These are phyloP conservation scores for Umimayanthus kanabou DNA, from an alignment of 92 coral and sea anemone species.

Conservation along the genomic window DNA sequence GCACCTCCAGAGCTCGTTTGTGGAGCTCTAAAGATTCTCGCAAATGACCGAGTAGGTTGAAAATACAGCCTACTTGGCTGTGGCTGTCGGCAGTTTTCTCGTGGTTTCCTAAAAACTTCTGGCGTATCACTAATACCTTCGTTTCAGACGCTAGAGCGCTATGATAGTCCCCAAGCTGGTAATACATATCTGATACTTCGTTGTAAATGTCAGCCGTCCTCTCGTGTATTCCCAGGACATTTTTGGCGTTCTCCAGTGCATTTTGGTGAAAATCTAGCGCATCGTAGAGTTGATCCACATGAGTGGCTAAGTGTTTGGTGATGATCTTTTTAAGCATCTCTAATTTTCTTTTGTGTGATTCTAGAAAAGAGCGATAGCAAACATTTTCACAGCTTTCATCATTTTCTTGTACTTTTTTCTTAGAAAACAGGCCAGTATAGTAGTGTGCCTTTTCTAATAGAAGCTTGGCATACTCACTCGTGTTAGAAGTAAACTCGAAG, in stretches of 20 bases:
- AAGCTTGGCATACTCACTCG: not conserved
- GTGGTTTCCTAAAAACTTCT: not conserved
- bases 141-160: not conserved
- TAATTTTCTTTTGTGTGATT: not conserved
- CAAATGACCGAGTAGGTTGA: not conserved
- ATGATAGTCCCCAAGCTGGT: not conserved
- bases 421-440: not conserved
- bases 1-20: not conserved
- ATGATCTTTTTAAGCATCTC: no score
- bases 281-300: not conserved
- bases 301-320: no score
- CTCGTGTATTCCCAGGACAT: not conserved
- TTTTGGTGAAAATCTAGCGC: conserved; percentile 1
- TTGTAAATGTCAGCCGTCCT: not conserved
- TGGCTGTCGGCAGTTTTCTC: not conserved
- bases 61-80: not conserved
- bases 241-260: not conserved
- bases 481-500: not conserved
- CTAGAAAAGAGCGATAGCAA: no score
- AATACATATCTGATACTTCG: not conserved
- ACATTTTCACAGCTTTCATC: no score
- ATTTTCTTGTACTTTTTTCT: not conserved
- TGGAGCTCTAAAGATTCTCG: not conserved
- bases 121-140: not conserved
- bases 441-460: not conserved